Evolutionary conservation across 2,113 vertebrate species (phyloP), one percentile per base, ranked within the genome.

Genomic region (Scalopus aquaticus): DNA sequence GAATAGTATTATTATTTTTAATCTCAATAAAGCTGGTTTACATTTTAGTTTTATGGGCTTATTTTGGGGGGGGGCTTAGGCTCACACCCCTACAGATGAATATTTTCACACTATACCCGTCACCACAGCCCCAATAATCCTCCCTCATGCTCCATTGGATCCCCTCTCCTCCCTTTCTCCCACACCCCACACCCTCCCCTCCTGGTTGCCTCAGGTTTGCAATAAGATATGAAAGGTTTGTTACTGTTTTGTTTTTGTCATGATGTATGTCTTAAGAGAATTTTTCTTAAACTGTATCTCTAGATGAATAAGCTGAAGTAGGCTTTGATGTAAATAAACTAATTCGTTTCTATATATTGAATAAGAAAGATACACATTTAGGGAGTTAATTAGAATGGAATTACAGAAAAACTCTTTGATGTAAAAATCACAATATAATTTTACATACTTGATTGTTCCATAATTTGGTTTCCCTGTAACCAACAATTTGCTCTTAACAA

Each of bases 401-500:
- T 79, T 49, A 37, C 8, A 92, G 32, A 92, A 82, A 88, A 42
- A 49, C 30, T 70, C 11, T 93, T 88, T 76, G 58, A 35, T 90
- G 30, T 5, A 78, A 73, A 92, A 94, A 77, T 49, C 30, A 73
- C 15, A 42, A 2, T 69, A 37, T 76, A 67, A 56, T 42, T 94
- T 65, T 69, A 70, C 1, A 72, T 4, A 79, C 20, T 91, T 37
- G 24, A 15, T 90, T 91, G 24, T 90, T 88, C 54, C 44, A 64
- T 46, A 37, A 37, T 64, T 85, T 92, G 28, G 2, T 32, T 93
- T 88, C 46, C 64, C 28, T 60, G 1, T 67, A 69, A 12, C n/a
- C 60, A 91, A 70, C 24, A 85, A 32, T 73, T 90, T 56, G 24
- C 49, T 82, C 8, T 76, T 76, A 88, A 26, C 2, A 74, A 54